Base-by-base conservation (phyloP, 2,888 invertebrate species). In the Oligia strigilis region DNA sequence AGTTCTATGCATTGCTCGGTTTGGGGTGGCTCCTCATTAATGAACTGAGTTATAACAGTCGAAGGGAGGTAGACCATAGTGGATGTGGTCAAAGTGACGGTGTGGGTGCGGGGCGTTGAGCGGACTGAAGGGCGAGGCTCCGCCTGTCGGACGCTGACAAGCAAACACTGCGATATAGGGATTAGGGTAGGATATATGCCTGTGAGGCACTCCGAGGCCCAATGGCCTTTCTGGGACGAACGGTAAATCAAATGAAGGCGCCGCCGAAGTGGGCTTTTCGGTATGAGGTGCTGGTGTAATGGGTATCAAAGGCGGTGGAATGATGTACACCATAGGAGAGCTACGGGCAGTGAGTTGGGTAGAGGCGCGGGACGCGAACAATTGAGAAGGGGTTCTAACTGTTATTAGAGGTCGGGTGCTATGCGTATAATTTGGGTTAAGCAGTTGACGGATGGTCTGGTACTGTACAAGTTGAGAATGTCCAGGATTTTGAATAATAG, bases 31-130 rank as follows among this genome's bases (percentile, higher is more conserved):
- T 29, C 2, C 2, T 46, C 36, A 36, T 14, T 11, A n/a, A 14
- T 0, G 14, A 17, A 17, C 23, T 3, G 17, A 14, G 11, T 0
- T 0, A 19, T 36, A 52, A 8, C 0, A 3, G 14, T 1, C 5
- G n/a, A 2, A 0, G 14, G 23, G 5, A 0, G 0, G 36, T n/a
- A 23, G 23, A 19, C 11, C 2, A 2, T 0, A 1, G 43, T 5
- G 14, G 52, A 1, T 14, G n/a, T 8, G 1, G 43, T 43, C 0
- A 83, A 52, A 13, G 76, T 67, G 5, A 67, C 36, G 19, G 80
- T 82, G 36, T 75, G 29, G 0, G 58, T 82, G 52, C 1, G 29
- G 2, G 65, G 65, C 6, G 76, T 23, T 66, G 19, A 5, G 17
- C 17, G 14, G 13, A 14, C 4, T 14, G 29, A 17, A 9, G n/a